Conservation (phyloP, 2,113 vertebrate genomes). For the Poeciliopsis occidentalis region DNA sequence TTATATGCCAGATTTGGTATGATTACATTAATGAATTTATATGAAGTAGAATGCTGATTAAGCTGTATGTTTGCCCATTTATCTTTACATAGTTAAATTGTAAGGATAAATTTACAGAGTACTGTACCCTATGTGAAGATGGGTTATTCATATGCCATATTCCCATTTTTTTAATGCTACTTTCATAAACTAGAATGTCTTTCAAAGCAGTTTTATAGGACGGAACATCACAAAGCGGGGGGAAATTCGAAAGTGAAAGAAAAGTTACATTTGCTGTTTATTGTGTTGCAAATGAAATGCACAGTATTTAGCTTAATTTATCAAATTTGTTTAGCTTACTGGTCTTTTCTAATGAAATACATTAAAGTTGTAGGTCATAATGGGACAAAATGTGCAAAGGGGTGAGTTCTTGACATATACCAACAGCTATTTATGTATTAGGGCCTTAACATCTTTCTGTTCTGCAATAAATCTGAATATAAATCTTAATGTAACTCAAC, state of each 20-base stretch:
- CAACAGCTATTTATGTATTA: not conserved
- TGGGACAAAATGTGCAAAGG: not conserved
- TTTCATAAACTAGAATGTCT: not conserved
- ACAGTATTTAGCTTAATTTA: not conserved
- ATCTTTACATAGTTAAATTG: not conserved
- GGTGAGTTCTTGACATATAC: not conserved
- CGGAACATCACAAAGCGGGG: not conserved
- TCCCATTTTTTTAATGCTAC: not conserved
- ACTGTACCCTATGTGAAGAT: too few species aligned
- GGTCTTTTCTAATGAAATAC: not conserved
- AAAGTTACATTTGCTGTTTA: not conserved
- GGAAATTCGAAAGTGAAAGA: too few species aligned
- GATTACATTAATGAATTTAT: conserved; percentile 29
- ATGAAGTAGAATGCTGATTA: not conserved
- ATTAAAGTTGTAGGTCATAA: not conserved
- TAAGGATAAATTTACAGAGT: not conserved
- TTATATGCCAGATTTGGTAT: conserved; percentile 51
- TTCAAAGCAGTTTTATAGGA: not conserved
- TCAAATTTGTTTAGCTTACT: not conserved
- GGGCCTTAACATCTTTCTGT: not conserved
- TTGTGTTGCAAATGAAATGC: not conserved
- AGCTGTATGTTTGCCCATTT: not conserved
- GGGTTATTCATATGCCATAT: not conserved
- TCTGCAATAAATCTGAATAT: not conserved
- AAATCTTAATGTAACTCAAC: not conserved